phyloP scores from a whole-genome alignment of 2,888 invertebrate genomes.

The Torymus aiolomorphi region DNA sequence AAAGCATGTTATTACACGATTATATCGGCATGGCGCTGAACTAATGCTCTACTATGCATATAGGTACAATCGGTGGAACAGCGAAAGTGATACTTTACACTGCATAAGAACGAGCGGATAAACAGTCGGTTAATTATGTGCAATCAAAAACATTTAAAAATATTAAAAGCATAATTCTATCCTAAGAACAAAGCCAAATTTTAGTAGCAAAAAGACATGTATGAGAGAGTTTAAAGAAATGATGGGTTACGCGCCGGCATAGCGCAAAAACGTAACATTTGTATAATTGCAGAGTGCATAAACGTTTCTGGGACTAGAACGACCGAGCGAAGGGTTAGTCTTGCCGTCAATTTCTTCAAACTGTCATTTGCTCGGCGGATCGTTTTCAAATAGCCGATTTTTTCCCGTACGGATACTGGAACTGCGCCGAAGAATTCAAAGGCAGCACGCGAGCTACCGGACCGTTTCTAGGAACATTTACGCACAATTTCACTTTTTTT shows the following conservation, averaged over 20 bases:
- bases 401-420: neutral
- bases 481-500: neutral
- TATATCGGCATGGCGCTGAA: constrained; percentile 8
- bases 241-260: constrained; percentile 11
- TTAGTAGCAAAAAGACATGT: constrained; percentile 10
- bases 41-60: neutral
- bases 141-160: constrained; percentile 37
- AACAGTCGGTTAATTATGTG: constrained; percentile 31
- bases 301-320: constrained; percentile 12
- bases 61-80: constrained; percentile 1
- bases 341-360: neutral
- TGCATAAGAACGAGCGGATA: constrained; percentile 4
- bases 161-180: constrained; percentile 50
- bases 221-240: constrained; percentile 1
- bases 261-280: constrained; percentile 23
- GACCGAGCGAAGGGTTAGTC: constrained; percentile 16
- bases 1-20: constrained; percentile 40
- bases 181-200: constrained; percentile 5
- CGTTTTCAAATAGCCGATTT: constrained; percentile 38
- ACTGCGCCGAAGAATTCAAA: neutral
- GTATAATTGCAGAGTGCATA: constrained; percentile 47
- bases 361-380: constrained; percentile 41
- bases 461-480: constrained; percentile 45
- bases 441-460: constrained; percentile 34
- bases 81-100: constrained; percentile 22